phyloP scores from a whole-genome alignment of 2,113 vertebrate genomes.

The Galbula dea region DNA sequence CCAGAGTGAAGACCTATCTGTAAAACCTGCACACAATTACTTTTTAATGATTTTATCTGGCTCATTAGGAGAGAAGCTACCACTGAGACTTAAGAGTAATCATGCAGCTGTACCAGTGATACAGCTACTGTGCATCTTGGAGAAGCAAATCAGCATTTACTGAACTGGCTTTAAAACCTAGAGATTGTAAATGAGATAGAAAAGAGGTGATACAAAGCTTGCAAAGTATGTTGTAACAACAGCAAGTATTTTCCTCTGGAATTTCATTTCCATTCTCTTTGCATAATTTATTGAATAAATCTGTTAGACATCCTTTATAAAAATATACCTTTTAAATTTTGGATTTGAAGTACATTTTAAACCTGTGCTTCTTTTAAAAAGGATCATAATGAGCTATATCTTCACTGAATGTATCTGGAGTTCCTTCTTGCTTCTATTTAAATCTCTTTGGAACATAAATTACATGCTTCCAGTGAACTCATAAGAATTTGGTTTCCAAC shows the following conservation, averaged over 20 bases:
- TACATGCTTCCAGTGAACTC: not conserved
- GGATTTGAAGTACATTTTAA: not conserved
- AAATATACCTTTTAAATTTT: not conserved
- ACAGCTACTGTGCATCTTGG: not conserved
- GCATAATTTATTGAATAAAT: not conserved
- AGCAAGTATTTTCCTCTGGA: not conserved
- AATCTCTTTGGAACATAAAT: not conserved
- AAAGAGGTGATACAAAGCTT: not conserved
- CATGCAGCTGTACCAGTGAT: slow-evolving; percentile 17
- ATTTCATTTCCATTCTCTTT: not conserved
- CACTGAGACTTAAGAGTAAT: slow-evolving; percentile 64
- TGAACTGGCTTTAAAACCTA: not conserved
- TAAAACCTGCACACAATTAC: slow-evolving; percentile 68
- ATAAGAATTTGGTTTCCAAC: not conserved
- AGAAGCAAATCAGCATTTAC: not conserved
- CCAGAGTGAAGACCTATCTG: slow-evolving; percentile 34
- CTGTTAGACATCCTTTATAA: not conserved
- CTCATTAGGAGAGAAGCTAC: slow-evolving; percentile 68
- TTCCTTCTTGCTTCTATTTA: not conserved
- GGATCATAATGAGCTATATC: not conserved
- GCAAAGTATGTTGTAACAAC: not conserved
- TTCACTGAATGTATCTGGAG: not conserved
- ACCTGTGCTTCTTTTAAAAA: not conserved
- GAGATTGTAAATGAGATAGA: not conserved
- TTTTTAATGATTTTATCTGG: slow-evolving; percentile 74